Evolutionary conservation across 2,113 vertebrate genomes (phyloP), one percentile per base, ranked within the genome.

Genomic region (Cavia porcellus): DNA sequence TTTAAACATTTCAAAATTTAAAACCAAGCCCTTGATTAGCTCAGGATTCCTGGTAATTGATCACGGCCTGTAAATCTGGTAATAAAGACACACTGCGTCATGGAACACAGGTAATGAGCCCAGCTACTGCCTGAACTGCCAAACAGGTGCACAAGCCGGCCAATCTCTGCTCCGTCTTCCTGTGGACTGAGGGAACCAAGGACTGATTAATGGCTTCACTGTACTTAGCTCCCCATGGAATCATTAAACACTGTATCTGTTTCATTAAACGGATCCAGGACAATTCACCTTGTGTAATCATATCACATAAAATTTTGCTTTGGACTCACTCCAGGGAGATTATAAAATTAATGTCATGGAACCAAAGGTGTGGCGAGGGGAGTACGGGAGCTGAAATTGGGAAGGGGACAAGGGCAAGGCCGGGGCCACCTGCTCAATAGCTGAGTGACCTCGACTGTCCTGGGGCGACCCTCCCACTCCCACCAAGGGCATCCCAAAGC

Each of bases 251-350:
- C 87, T 32, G 98, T 96, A 96, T 96, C 98, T 96, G 97, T 98
- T 99, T 98, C 97, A 98, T 98, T 98, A 97, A 74, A 87, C 96
- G 96, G 97, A 97, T 97, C 93, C 97, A 92, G 98, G 98, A 98
- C 98, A 96, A 98, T 99, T 99, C 98, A 98, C 98, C 98, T 98
- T 95, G 97, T 97, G 97, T 98, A 98, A 99, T 99, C 98, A 98
- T 70, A 97, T 68, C 98, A 94, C 98, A 97, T 98, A 98, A 98
- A 99, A 98, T 98, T 98, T 98, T 98, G 98, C 98, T 99, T 98
- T 99, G 98, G 98, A 98, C 92, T 94, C 0, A 2, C 96, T 98
- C 98, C 98, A 98, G 97, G 98, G 97, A 96, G 28, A 80, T 17
- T 1, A 2, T 98, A 98, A 99, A 99, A 98, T 98, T 98, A 99